Evolutionary conservation across 2,888 invertebrate genomes (phyloP).

Genomic region (Syrphus vitripennis): DNA sequence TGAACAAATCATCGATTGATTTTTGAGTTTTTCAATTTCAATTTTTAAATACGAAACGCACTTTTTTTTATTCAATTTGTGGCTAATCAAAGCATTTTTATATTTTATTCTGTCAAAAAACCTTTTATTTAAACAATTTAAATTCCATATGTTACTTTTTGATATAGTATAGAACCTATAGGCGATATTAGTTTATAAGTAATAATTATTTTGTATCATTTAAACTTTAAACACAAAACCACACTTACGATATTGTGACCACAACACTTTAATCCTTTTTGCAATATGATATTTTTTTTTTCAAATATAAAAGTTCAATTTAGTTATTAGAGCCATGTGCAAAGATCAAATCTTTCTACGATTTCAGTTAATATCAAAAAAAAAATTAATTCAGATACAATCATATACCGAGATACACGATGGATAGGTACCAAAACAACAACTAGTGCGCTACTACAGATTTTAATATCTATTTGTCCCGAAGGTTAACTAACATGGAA

Average conservation of each 20-base stretch:
- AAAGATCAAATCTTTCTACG: background rate
- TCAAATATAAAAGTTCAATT: slow-evolving; percentile 8
- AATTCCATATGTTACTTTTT: background rate
- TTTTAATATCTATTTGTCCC: slow-evolving; percentile 40
- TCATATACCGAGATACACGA: background rate
- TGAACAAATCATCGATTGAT: background rate
- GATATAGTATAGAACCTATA: background rate
- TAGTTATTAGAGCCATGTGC: slow-evolving; percentile 16
- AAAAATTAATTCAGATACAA: slow-evolving; percentile 28
- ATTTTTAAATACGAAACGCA: background rate
- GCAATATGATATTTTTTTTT: background rate
- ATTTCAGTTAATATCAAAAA: slow-evolving; percentile 1
- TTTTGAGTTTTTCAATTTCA: background rate
- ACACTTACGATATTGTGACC: slow-evolving; percentile 23
- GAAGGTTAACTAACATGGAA: slow-evolving; percentile 38
- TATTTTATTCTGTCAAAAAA: background rate
- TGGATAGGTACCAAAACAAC: slow-evolving; percentile 20
- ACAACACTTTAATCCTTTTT: slow-evolving; percentile 36
- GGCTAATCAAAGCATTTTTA: background rate
- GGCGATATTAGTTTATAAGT: background rate
- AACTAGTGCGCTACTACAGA: slow-evolving; percentile 9
- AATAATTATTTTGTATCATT: background rate
- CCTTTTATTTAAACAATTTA: background rate
- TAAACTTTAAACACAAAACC: background rate
- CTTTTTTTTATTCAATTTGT: background rate